These are phyloP conservation scores for Orestias chungarensis DNA, from an alignment of 2,797 vertebrate genomes.

Conservation along the genomic window DNA sequence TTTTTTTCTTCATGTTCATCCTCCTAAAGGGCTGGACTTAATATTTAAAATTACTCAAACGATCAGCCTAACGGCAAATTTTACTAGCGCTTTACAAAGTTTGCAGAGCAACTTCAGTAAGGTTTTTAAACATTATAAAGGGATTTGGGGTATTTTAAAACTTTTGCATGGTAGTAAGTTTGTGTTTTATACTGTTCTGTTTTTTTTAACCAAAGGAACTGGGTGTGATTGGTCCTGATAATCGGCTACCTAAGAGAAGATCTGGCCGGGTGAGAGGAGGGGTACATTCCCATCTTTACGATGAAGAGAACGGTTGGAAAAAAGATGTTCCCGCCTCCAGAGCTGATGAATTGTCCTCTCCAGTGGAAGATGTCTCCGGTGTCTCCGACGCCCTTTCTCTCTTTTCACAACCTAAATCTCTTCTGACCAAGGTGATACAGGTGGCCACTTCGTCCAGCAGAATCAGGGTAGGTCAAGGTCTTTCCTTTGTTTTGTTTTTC, in stretches of 20 bases:
- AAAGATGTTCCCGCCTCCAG: slow-evolving; percentile 55
- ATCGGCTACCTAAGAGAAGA: slow-evolving; percentile 80
- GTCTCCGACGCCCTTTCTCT: slow-evolving; percentile 83
- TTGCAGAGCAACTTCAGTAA: too few relatives aligned
- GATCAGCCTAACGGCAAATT: too few relatives aligned
- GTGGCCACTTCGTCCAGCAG: slow-evolving; percentile 85
- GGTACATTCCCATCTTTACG: slow-evolving; percentile 29
- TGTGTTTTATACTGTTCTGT: neutral
- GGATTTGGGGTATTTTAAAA: neutral
- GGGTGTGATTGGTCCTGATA: slow-evolving; percentile 88
- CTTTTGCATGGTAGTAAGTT: neutral
- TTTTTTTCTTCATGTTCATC: too few relatives aligned
- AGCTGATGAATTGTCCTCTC: slow-evolving; percentile 43
- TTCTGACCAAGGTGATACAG: slow-evolving; percentile 87
- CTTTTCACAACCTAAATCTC: slow-evolving; percentile 89
- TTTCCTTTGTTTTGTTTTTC: neutral
- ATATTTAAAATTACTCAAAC: too few relatives aligned
- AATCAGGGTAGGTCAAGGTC: slow-evolving; percentile 75
- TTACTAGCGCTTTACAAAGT: too few relatives aligned
- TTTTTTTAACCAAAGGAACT: slow-evolving; percentile 80
- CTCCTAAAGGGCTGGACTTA: too few relatives aligned
- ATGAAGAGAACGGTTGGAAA: slow-evolving; percentile 71
- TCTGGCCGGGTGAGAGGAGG: slow-evolving; percentile 46
- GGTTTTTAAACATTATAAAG: neutral
- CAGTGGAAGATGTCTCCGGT: slow-evolving; percentile 56